Evolutionary conservation across 2,797 vertebrate genomes (phyloP), one percentile per base, ranked within the genome.

Genomic region (Hemibagrus guttatus): DNA sequence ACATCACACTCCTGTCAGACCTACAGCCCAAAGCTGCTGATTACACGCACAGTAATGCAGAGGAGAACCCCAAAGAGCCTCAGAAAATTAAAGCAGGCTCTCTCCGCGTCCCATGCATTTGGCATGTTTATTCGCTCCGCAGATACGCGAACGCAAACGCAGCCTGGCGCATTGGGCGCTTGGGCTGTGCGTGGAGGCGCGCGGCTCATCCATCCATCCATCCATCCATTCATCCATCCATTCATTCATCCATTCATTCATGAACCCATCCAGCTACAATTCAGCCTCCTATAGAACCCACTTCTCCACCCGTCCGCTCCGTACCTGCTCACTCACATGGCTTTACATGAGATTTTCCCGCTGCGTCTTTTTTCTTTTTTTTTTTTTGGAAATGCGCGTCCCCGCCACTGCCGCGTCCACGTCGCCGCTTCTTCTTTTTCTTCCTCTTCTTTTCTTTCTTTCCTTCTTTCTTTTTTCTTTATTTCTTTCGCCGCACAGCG

Each of bases 311-410:
- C 81, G n/a, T 64, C 66, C 83, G 69, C 58, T 69, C 21, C 90
- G 81, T 89, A 91, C 91, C 90, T 90, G 84, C 54, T 85, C 87
- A 84, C 59, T 88, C 86, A 87, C 71, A 82, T 81, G 87, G 59
- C 69, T 74, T 83, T 23, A 52, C 84, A 42, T 26, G 74, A 54
- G 49, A 85, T 79, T 19, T 76, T 74, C n/a, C 52, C 58, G 85
- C 85, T 84, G 88, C 91, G 86, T 90, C 83, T 89, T 80, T 83
- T 52, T 19, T 21, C 4, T 26, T 26, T 14, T 26, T 26, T 14
- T 26, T 12, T 59, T 13, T 59, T 11, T 1, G 14, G 21, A n/a
- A 26, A 71, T 52, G 84, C 74, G 74, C 84, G 84, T 85, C 74
- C 84, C 84, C 84, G 84, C n/a, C 63, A 28, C 83, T 16, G 21